phyloP scores from a whole-genome alignment of 2,797 vertebrate genomes.

The Halcyon badia region DNA sequence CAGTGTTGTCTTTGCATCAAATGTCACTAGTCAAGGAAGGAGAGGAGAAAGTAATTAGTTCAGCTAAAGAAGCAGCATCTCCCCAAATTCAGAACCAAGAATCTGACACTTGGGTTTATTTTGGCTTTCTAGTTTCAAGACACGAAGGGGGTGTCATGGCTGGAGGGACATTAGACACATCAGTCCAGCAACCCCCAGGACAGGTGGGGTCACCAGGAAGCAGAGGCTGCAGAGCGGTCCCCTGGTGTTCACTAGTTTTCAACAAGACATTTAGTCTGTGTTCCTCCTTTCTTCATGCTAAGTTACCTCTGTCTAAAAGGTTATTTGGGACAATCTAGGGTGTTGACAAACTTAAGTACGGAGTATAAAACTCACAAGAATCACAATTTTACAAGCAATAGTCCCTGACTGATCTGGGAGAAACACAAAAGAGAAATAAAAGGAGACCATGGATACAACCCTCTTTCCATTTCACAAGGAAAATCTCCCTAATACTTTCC shows the following conservation, averaged over 20 bases:
- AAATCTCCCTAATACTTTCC: neutral
- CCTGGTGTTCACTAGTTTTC: neutral
- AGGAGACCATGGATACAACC: neutral
- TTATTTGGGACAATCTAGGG: neutral
- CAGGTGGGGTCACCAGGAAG: rapidly evolving
- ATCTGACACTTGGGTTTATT: too few species aligned
- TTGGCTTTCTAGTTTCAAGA: neutral
- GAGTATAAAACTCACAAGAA: neutral
- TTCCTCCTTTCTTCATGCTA: neutral
- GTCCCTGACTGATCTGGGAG: neutral
- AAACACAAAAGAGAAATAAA: neutral
- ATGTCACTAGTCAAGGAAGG: neutral
- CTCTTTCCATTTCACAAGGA: neutral
- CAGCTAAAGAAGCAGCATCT: neutral
- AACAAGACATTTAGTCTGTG: neutral
- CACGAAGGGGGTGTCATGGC: neutral
- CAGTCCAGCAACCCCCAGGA: neutral
- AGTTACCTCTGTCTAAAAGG: neutral
- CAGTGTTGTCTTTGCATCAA: neutral
- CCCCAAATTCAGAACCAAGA: neutral
- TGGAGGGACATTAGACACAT: neutral
- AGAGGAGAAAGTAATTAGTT: neutral
- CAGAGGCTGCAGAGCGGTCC: neutral
- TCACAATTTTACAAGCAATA: neutral
- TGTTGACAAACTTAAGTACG: neutral